These are phyloP conservation scores for Dromas ardeola DNA, from an alignment of 2,113 vertebrate genomes.

Conservation along the genomic window DNA sequence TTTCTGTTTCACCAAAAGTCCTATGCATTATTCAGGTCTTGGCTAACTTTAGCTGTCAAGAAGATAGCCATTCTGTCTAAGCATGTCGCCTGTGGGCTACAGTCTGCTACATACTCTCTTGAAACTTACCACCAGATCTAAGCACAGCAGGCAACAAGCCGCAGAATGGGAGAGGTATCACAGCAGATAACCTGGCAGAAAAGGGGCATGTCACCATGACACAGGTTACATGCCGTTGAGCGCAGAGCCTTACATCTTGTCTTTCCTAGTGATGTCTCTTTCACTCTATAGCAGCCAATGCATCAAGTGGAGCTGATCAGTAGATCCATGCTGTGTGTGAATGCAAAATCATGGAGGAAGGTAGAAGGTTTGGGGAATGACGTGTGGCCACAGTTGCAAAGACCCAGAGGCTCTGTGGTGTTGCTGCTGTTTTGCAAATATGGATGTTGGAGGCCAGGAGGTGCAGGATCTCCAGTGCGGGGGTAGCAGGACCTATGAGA, in stretches of 20 bases:
- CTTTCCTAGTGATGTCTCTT: not conserved
- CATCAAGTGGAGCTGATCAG: not conserved
- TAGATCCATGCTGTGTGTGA: not conserved
- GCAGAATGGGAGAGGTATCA: not conserved
- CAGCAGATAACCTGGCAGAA: not conserved
- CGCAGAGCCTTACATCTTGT: not conserved
- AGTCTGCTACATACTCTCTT: not conserved
- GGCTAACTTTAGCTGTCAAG: not conserved
- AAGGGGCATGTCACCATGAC: not conserved
- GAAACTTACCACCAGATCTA: not conserved
- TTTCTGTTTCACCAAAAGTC: not conserved
- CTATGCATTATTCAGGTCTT: not conserved
- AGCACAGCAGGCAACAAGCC: not conserved
- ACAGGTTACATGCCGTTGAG: not conserved
- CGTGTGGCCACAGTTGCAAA: not conserved
- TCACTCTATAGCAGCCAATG: not conserved
- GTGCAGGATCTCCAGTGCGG: not conserved
- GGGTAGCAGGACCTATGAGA: not conserved
- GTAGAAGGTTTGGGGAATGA: not conserved
- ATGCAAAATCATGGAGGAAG: not conserved
- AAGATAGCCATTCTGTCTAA: not conserved
- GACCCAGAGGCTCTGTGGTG: not conserved
- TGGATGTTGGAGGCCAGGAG: not conserved
- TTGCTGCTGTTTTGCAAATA: not conserved
- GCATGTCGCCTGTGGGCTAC: not conserved